Conservation (phyloP, 2,888 invertebrate species). For the Phania funesta region DNA sequence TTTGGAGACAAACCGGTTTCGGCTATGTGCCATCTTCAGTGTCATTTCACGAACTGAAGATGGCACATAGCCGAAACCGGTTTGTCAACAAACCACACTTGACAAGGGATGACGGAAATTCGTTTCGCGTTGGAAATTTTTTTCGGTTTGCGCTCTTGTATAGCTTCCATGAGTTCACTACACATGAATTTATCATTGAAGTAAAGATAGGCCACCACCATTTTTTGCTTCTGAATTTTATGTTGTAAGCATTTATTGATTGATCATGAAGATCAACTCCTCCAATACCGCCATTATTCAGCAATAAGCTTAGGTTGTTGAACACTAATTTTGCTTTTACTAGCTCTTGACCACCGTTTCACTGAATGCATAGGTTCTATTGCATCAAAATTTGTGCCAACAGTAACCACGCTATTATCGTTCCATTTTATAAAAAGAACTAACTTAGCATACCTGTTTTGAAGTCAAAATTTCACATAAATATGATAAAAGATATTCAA, state of each 20-base stretch:
- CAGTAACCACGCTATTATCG: background rate
- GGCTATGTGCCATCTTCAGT: too few species aligned
- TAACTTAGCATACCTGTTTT: background rate
- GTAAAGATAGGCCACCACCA: slow-evolving; percentile 4
- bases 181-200: background rate
- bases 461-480: background rate
- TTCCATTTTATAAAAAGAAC: background rate
- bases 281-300: too few species aligned
- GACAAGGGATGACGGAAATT: too few species aligned
- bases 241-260: background rate
- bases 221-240: background rate
- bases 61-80: too few species aligned
- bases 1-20: too few species aligned
- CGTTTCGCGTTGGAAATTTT: too few species aligned
- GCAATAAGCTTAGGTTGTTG: too few species aligned
- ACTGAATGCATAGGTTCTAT: background rate
- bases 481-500: background rate
- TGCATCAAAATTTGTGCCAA: background rate
- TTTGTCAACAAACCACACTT: too few species aligned
- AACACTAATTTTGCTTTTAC: slow-evolving; percentile 1
- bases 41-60: too few species aligned
- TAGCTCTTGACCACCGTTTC: too few species aligned
- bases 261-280: background rate
- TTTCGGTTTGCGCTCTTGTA: background rate
- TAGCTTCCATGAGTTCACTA: background rate